Conservation (phyloP, 2,113 vertebrate genomes). For the Halcyon malimbica region DNA sequence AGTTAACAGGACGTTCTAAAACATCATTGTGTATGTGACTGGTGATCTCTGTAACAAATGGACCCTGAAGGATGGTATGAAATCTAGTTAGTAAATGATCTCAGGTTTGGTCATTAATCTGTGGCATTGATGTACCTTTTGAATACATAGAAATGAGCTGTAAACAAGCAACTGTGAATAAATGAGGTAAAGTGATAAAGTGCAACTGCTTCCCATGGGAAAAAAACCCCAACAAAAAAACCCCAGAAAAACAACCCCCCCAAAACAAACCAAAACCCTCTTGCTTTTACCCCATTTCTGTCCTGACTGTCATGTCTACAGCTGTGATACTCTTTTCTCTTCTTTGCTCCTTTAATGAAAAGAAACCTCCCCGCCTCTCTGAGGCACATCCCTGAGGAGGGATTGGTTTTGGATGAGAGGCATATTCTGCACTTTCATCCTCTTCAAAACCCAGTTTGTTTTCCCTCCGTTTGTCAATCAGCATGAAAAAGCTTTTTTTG, state of each 20-base stretch:
- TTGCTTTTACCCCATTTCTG: neutral
- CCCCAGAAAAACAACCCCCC: neutral
- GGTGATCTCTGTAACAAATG: too few species aligned
- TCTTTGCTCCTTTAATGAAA: conserved; percentile 4
- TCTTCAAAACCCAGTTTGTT: neutral
- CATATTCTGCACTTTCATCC: conserved; percentile 17
- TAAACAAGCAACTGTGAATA: neutral
- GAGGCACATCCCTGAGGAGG: neutral
- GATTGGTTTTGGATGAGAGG: neutral
- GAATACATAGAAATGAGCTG: neutral
- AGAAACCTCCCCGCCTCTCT: neutral
- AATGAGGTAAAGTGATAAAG: neutral
- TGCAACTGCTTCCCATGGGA: neutral
- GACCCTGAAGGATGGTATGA: fast-evolving
- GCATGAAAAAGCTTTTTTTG: neutral
- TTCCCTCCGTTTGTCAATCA: conserved; percentile 13
- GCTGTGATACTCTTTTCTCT: neutral
- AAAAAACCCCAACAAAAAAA: neutral
- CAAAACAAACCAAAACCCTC: neutral
- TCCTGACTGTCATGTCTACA: neutral
- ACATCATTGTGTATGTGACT: fast-evolving
- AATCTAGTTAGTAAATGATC: neutral
- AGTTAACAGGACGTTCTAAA: neutral
- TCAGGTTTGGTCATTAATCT: neutral
- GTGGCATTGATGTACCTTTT: neutral